phyloP scores from a whole-genome alignment of 2,888 invertebrate species.

The Stomorhina lunata region DNA sequence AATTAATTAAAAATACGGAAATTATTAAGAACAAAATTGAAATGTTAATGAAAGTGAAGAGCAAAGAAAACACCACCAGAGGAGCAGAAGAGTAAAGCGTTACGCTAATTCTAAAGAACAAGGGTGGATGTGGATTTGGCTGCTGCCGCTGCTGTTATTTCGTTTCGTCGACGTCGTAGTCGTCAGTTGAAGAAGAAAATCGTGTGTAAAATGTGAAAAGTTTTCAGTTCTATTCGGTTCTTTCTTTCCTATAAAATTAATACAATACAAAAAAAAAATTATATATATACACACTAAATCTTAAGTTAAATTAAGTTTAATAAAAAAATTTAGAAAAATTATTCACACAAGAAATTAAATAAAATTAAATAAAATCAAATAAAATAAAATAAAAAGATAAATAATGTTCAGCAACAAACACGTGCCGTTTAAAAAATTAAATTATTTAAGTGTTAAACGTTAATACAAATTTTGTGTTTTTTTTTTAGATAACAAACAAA shows the following conservation, averaged over 20 bases:
- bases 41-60: no score
- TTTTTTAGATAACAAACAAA: slow-evolving; percentile 15
- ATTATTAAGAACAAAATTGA: slow-evolving; percentile 40
- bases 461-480: slow-evolving; percentile 7
- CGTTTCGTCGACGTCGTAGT: neutral
- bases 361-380: neutral
- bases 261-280: slow-evolving; percentile 22
- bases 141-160: no score
- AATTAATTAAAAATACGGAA: slow-evolving; percentile 32
- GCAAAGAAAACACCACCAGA: slow-evolving; percentile 14
- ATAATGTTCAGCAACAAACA: slow-evolving; percentile 17
- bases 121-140: slow-evolving; percentile 52
- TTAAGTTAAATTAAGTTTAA: slow-evolving; percentile 14
- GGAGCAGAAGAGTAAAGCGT: no score
- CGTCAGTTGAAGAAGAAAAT: slow-evolving; percentile 30
- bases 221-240: slow-evolving; percentile 25
- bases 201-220: slow-evolving; percentile 40
- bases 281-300: slow-evolving; percentile 25
- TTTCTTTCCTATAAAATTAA: slow-evolving; percentile 11
- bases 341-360: neutral
- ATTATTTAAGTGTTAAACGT: slow-evolving; percentile 22
- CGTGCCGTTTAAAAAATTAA: slow-evolving; percentile 19
- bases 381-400: neutral
- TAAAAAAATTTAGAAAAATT: neutral
- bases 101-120: no score